Conservation (phyloP, 2,888 invertebrate species). For the Sympetrum striolatum region DNA sequence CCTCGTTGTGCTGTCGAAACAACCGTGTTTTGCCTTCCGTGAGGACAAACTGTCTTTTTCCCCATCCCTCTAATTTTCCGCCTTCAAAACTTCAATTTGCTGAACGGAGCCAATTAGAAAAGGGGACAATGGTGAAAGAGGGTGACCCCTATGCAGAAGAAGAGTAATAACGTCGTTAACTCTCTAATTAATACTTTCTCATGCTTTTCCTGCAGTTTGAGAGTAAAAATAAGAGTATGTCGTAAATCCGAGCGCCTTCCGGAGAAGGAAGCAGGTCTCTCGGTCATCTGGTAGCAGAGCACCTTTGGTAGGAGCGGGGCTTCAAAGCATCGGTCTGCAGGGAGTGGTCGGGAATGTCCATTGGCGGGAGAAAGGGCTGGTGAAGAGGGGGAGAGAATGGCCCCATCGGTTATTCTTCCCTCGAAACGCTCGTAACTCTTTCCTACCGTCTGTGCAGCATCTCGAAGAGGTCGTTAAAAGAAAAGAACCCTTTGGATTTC, state of each 20-base stretch:
- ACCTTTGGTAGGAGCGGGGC: neutral
- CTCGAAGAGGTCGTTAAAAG: neutral
- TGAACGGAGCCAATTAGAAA: too few relatives aligned
- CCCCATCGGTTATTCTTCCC: neutral
- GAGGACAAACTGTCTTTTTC: too few relatives aligned
- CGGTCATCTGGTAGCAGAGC: neutral
- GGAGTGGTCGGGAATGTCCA: neutral
- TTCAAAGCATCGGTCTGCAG: neutral
- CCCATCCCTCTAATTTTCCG: too few relatives aligned
- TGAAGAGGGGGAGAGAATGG: neutral
- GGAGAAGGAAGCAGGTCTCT: neutral
- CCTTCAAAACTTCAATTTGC: too few relatives aligned
- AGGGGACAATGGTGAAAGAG: too few relatives aligned
- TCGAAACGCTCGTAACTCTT: neutral
- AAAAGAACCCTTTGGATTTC: neutral
- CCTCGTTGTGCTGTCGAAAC: too few relatives aligned
- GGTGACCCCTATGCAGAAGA: too few relatives aligned
- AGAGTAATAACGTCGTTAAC: too few relatives aligned
- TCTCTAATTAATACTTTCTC: neutral
- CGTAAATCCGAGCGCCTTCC: neutral
- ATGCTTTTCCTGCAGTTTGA: neutral
- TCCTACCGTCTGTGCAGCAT: neutral
- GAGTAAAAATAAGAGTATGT: neutral
- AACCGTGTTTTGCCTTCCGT: too few relatives aligned
- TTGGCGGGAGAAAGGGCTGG: neutral